Conservation (phyloP, 2,888 invertebrate genomes). For the Troides aeacus region DNA sequence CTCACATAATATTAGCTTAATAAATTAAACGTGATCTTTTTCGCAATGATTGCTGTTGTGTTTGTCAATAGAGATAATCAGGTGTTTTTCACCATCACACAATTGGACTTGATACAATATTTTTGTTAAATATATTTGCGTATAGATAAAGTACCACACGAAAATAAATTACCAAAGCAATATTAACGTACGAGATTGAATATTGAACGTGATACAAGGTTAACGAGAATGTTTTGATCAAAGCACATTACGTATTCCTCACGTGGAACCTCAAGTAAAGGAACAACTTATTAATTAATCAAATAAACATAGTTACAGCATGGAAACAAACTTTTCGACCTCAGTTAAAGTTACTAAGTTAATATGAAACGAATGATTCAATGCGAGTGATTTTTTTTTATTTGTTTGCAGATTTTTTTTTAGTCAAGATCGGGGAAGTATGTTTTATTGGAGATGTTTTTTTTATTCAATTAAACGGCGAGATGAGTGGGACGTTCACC, state of each 20-base stretch:
- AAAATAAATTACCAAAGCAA: too few species aligned
- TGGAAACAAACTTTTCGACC: neutral
- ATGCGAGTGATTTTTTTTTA: neutral
- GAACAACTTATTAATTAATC: slow-evolving; percentile 4
- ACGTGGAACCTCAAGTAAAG: slow-evolving; percentile 3
- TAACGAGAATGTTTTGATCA: neutral
- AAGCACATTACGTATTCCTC: slow-evolving; percentile 8
- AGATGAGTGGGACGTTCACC: too few species aligned
- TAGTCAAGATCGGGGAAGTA: neutral
- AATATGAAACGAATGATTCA: neutral
- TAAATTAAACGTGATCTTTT: slow-evolving; percentile 4
- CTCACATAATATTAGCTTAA: neutral
- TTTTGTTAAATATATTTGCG: neutral
- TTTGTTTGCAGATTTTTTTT: neutral
- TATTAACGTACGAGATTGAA: too few species aligned
- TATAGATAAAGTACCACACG: neutral
- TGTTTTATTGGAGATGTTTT: too few species aligned
- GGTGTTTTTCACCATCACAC: neutral
- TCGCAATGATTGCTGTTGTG: neutral
- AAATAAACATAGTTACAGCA: neutral
- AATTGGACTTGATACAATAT: too few species aligned
- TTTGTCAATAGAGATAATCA: neutral
- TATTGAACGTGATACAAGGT: neutral
- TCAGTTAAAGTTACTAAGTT: neutral
- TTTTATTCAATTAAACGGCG: too few species aligned